These are phyloP conservation scores for Drosophila persimilis DNA, from an alignment of 1,140 invertebrate species.

Conservation along the genomic window DNA sequence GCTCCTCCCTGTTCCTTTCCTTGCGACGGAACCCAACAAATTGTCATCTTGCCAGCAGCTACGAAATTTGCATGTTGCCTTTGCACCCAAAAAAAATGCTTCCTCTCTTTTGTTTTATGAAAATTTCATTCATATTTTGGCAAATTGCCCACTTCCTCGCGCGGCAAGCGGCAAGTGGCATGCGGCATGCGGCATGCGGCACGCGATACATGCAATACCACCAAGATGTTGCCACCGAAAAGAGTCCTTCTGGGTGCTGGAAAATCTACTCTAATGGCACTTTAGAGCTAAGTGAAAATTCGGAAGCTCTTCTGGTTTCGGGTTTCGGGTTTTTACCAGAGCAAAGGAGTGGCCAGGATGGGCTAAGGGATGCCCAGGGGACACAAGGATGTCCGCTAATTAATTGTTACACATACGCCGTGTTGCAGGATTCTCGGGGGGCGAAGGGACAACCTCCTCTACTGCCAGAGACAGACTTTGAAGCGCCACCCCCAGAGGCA, in stretches of 20 bases:
- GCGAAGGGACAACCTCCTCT: no score
- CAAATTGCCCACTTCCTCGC: constrained; percentile 26
- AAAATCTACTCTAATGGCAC: constrained; percentile 44
- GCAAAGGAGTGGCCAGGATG: not conserved
- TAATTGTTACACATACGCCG: constrained; percentile 71
- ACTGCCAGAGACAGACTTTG: no score
- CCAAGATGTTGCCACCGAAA: constrained; percentile 6
- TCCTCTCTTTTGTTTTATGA: constrained; percentile 16
- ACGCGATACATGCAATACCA: constrained; percentile 33
- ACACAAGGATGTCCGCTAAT: constrained; percentile 33
- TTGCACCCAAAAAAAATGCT: not conserved
- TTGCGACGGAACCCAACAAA: no score
- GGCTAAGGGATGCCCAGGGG: not conserved
- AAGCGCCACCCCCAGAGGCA: no score
- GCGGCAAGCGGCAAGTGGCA: constrained; percentile 6
- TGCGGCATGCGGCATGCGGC: no score
- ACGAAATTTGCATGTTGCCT: not conserved
- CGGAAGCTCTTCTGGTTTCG: constrained; percentile 1
- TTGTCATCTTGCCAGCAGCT: no score
- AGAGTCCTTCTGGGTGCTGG: constrained; percentile 26
- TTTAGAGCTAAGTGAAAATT: constrained; percentile 37
- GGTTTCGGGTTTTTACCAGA: no score
- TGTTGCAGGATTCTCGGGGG: constrained; percentile 52
- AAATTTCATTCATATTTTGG: constrained; percentile 25
- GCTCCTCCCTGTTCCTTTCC: no score